phyloP scores from a whole-genome alignment of 2,888 invertebrate genomes.

The Chrysopilus asiliformis region DNA sequence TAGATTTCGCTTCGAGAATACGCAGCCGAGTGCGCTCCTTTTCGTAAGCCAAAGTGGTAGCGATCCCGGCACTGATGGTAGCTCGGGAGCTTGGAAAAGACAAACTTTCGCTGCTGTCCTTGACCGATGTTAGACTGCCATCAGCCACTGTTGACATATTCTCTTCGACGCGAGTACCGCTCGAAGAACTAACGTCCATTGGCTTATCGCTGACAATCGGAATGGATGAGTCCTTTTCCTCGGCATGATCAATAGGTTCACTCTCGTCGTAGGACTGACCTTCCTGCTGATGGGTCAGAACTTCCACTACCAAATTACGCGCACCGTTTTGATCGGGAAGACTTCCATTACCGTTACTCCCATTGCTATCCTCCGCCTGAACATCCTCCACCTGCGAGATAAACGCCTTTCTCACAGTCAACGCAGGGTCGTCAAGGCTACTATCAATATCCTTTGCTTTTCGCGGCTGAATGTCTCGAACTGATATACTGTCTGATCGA shows the following conservation, averaged over 20 bases:
- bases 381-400: background rate
- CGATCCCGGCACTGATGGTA: slow-evolving; percentile 31
- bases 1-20: slow-evolving; percentile 34
- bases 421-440: slow-evolving; percentile 7
- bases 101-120: slow-evolving; percentile 31
- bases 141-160: slow-evolving; percentile 19
- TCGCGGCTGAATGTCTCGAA: background rate
- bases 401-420: slow-evolving; percentile 6
- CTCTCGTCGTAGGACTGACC: slow-evolving; percentile 16
- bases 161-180: slow-evolving; percentile 12
- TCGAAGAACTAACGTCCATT: slow-evolving; percentile 8
- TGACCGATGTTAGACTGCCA: slow-evolving; percentile 31
- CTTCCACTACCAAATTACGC: slow-evolving; percentile 28
- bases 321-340: slow-evolving; percentile 14
- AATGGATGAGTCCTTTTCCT: slow-evolving; percentile 5
- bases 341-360: slow-evolving; percentile 24
- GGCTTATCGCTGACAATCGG: slow-evolving; percentile 8
- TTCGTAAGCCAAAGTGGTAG: slow-evolving; percentile 25
- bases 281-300: slow-evolving; percentile 25
- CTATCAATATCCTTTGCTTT: slow-evolving; percentile 7
- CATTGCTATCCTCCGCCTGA: slow-evolving; percentile 25
- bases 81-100: slow-evolving; percentile 34
- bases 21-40: slow-evolving; percentile 24
- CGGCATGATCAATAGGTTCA: slow-evolving; percentile 7
- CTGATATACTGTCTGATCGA: background rate